These are phyloP conservation scores for Hirtodrosophila confusa DNA, from an alignment of 2,888 invertebrate genomes.

Conservation along the genomic window DNA sequence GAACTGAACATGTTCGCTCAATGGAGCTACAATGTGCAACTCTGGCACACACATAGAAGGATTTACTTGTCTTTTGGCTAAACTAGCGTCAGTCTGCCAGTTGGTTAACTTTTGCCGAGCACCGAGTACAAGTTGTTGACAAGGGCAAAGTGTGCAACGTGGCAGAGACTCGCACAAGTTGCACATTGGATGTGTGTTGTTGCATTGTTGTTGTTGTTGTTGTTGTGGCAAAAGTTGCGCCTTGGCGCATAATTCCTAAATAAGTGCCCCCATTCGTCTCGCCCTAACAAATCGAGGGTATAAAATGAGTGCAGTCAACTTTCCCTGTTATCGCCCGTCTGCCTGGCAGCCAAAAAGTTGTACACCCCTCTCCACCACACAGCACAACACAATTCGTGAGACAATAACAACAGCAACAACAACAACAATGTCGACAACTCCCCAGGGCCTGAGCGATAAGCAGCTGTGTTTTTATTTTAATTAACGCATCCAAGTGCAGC, in stretches of 20 bases:
- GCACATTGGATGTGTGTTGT: constrained; percentile 7
- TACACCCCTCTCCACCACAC: neutral
- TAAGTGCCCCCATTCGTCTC: constrained; percentile 42
- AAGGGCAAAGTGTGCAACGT: constrained; percentile 45
- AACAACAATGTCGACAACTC: constrained; percentile 21
- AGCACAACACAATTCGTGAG: constrained; percentile 12
- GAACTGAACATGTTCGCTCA: too few species aligned
- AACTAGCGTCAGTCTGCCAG: constrained; percentile 24
- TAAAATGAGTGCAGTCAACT: constrained; percentile 63
- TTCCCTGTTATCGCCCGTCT: constrained; percentile 64
- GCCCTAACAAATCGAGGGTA: neutral
- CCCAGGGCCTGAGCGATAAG: constrained; percentile 40
- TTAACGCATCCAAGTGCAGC: constrained; percentile 63
- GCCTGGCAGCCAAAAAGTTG: constrained; percentile 55
- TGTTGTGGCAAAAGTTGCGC: constrained; percentile 50
- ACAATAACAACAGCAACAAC: constrained; percentile 11
- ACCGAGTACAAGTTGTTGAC: constrained; percentile 53
- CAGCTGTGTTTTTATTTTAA: constrained; percentile 70
- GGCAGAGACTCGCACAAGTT: constrained; percentile 14
- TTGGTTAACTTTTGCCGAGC: constrained; percentile 31
- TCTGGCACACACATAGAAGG: constrained; percentile 22
- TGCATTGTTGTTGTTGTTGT: constrained; percentile 14
- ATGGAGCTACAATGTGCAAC: too few species aligned
- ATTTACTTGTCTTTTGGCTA: constrained; percentile 42
- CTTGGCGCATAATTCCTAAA: constrained; percentile 66